Base-by-base conservation (phyloP, 2,797 vertebrate genomes). In the Leontopithecus rosalia region DNA sequence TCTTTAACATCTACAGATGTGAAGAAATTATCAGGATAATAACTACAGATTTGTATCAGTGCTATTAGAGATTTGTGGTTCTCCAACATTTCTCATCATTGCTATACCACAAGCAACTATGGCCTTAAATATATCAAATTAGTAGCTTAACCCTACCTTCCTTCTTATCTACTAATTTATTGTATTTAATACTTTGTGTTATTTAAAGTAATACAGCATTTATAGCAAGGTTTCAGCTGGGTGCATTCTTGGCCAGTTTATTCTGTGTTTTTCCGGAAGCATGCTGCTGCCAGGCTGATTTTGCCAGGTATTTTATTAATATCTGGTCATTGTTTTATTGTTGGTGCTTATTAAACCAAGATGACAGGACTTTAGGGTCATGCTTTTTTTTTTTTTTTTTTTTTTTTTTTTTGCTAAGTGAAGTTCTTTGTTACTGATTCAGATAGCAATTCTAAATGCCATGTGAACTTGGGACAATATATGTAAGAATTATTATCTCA, bases 151-250 rank as follows among this genome's bases (percentile, higher is more conserved):
- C 22, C 7, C 6, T 50, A 67, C 24, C 28, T 84, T 70, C 26
- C 41, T 41, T 20, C 52, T 79, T 39, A 64, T n/a, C 11, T 76
- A 33, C 11, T 24, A 39, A 58, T 86, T 77, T 55, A 64, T 72
- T 81, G 12, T 43, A 84, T 6, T 81, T 61, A 36, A 48, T 52
- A 36, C 58, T 50, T 82, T 67, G n/a, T 88, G 41, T 67, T 70
- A 73, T 73, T 92, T 83, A 94, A 57, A 82, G 5, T 48, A n/a
- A 85, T 61, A 82, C 55, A 76, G 41, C 36, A 67, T 82, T 96
- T 70, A 13, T 61, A 61, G 24, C 80, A 67, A 80, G 7, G 50
- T 92, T 85, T 55, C 39, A 72, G 6, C 24, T 64, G 19, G 13
- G 2, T 57, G 14, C 91, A 57, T 91, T 50, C 39, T 58, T 77